Conservation (phyloP, 2,888 invertebrate species). For the Glaucopsyche alexis region DNA sequence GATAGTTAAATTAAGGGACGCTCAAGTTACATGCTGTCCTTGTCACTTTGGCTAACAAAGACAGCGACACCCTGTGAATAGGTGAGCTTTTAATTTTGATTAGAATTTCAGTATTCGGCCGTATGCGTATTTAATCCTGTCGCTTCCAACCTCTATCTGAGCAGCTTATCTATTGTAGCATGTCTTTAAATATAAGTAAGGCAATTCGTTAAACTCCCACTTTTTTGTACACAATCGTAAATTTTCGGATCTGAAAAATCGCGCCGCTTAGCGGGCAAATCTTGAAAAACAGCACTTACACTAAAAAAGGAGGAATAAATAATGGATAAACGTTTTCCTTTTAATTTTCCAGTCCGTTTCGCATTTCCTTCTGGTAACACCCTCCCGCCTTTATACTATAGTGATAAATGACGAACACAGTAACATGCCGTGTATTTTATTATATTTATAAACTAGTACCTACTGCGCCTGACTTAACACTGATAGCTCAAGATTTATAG, state of each 20-base stretch:
- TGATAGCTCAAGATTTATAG: slow-evolving; percentile 9
- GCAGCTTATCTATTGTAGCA: too few relatives aligned
- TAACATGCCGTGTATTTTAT: slow-evolving; percentile 14
- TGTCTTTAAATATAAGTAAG: background rate
- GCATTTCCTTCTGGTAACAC: slow-evolving; percentile 24
- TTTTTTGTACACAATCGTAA: slow-evolving; percentile 16
- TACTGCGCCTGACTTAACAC: slow-evolving; percentile 10
- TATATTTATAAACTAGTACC: slow-evolving; percentile 13
- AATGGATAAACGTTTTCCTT: slow-evolving; percentile 27
- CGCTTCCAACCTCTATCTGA: too few relatives aligned
- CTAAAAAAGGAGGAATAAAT: slow-evolving; percentile 28
- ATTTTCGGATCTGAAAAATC: slow-evolving; percentile 18
- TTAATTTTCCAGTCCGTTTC: slow-evolving; percentile 29
- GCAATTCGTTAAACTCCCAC: background rate
- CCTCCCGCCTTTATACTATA: slow-evolving; percentile 20
- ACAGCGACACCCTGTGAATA: too few relatives aligned
- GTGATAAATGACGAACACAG: slow-evolving; percentile 21
- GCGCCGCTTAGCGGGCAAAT: slow-evolving; percentile 18
- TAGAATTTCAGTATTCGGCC: too few relatives aligned
- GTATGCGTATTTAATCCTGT: too few relatives aligned
- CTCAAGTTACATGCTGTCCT: too few relatives aligned
- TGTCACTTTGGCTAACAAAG: too few relatives aligned
- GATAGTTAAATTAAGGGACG: too few relatives aligned
- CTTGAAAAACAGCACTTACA: slow-evolving; percentile 25
- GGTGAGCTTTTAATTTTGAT: too few relatives aligned